These are phyloP conservation scores for Myocastor coypus DNA, from an alignment of 2,113 vertebrate genomes.

Conservation along the genomic window DNA sequence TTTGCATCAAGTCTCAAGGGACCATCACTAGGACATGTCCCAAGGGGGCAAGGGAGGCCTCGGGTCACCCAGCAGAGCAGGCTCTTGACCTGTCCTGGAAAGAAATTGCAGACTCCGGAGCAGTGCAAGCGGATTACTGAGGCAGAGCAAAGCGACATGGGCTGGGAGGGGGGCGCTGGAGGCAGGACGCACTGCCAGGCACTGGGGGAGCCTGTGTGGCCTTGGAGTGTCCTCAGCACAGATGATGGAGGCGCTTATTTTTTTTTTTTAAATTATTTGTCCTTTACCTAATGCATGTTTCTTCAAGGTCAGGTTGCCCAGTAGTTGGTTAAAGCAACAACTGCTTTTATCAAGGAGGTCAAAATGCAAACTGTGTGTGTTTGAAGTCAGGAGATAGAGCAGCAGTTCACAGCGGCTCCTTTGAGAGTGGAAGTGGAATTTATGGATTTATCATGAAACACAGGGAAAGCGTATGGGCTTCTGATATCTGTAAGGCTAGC, in stretches of 20 bases:
- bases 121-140: background rate
- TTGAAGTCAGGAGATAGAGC: background rate
- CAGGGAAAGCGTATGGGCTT: background rate
- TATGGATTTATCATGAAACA: background rate
- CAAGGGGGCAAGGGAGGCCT: background rate
- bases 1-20: background rate
- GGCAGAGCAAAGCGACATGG: background rate
- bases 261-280: background rate
- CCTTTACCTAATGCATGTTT: too few species aligned
- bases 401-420: background rate
- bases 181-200: background rate
- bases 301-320: background rate
- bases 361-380: background rate
- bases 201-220: background rate
- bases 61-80: background rate
- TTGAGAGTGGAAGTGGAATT: background rate
- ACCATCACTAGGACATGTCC: background rate
- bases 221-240: background rate
- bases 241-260: background rate
- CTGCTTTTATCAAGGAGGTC: background rate
- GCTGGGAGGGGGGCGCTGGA: background rate
- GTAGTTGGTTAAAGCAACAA: background rate
- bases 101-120: background rate
- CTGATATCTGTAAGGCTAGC: background rate
- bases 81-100: background rate